Evolutionary conservation across 2,888 invertebrate genomes (phyloP), one percentile per base, ranked within the genome.

Genomic region (Drosophila paranaensis): DNA sequence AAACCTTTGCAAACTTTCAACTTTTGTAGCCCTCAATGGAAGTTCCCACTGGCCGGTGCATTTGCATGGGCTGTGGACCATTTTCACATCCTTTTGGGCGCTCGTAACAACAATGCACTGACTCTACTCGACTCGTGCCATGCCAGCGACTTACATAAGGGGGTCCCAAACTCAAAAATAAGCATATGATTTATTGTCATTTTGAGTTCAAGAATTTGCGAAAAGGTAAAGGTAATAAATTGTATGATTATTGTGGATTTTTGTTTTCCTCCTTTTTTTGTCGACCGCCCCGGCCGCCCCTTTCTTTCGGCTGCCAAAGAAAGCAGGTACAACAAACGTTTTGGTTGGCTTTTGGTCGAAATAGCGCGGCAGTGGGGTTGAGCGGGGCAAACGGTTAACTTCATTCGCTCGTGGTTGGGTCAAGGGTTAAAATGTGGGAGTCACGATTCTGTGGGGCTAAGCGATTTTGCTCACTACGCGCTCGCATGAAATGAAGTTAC

Each of bases 401-500:
- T 88, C 83, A 88, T 89, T 85, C 88, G 89, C 86, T 86, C 84
- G 87, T 83, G 85, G 89, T 88, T 63, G 81, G 92, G 91, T 92
- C 92, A 92, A 91, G 90, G 92, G 92, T 92, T 91, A 92, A 92
- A 91, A 91, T 92, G 92, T 91, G 85, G 92, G 92, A 92, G 92
- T 92, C 92, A 92, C 92, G 92, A 92, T 91, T 91, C 86, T 73
- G 77, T 67, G 70, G 71, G 78, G 67, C 83, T 71, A 82, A 62
- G 64, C 73, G 69, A 73, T 69, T 73, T 65, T 54, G 70, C 73
- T 76, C 68, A 77, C 55, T 84, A 85, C 83, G 85, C 82, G 82
- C 81, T 74, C 77, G 82, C 77, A 79, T 81, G 76, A 83, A 89
- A 89, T 89, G 79, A 89, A 89, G 89, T 89, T 89, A 89, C 88